Conservation (phyloP, 2,888 invertebrate genomes). For the Drosophila austrosaltans region DNA sequence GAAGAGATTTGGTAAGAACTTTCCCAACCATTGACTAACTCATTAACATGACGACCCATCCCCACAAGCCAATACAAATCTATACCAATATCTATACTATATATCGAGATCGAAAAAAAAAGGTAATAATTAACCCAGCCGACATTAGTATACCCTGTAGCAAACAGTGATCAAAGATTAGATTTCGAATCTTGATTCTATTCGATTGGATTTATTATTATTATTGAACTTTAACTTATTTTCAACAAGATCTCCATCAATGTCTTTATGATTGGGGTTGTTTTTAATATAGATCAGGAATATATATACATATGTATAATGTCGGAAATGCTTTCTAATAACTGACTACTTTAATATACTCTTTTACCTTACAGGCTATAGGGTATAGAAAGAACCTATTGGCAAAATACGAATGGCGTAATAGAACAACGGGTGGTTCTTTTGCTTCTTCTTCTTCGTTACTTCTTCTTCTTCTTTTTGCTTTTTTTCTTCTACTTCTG, state of each 20-base stretch:
- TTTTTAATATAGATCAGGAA: background rate
- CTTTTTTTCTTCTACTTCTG: background rate
- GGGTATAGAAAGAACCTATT: background rate
- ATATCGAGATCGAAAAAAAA: background rate
- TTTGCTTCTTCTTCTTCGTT: conserved; percentile 13
- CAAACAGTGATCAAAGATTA: no score
- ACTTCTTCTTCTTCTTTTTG: background rate
- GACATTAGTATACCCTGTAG: no score
- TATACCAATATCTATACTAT: conserved; percentile 8
- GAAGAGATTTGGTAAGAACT: conserved; percentile 16
- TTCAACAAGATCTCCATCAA: no score
- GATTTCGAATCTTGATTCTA: no score
- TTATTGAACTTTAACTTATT: no score
- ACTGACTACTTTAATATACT: no score
- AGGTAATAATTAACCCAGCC: no score
- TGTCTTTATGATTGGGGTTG: no score
- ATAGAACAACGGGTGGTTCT: conserved; percentile 65
- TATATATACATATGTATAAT: conserved; percentile 16
- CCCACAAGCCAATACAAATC: conserved; percentile 31
- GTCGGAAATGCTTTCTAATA: no score
- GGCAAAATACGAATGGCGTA: conserved; percentile 64
- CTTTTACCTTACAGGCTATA: no score
- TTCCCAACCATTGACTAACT: conserved; percentile 54
- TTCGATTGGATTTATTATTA: no score
- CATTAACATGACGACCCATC: conserved; percentile 52